Conservation (phyloP, 2,888 invertebrate species). For the Corbicula japonica region DNA sequence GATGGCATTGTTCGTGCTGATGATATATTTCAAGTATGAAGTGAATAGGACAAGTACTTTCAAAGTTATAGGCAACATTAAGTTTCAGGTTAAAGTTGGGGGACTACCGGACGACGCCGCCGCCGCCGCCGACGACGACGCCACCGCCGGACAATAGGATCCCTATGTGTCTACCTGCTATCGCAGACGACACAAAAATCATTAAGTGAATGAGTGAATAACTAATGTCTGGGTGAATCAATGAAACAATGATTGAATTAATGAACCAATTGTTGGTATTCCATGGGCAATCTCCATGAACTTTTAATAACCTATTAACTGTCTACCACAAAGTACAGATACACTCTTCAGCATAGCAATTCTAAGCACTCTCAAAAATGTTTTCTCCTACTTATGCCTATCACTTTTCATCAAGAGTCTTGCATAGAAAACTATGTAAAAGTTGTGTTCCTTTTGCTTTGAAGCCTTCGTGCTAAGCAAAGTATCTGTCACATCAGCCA, state of each 20-base stretch:
- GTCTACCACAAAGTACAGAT: too few species aligned
- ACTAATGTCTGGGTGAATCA: background rate
- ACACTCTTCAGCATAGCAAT: too few species aligned
- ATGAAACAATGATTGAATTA: slow-evolving; percentile 4
- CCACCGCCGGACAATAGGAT: background rate
- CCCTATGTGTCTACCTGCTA: background rate
- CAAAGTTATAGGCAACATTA: background rate
- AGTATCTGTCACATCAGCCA: too few species aligned
- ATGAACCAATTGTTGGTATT: background rate
- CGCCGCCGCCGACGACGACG: background rate
- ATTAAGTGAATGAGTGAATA: background rate
- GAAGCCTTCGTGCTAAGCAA: too few species aligned
- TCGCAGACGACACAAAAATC: background rate
- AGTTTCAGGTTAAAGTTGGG: background rate
- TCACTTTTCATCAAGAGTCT: too few species aligned
- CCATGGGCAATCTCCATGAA: too few species aligned
- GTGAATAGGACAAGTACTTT: background rate
- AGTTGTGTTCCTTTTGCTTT: too few species aligned
- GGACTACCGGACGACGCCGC: background rate
- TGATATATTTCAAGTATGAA: background rate
- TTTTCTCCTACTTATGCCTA: too few species aligned
- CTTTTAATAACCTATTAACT: too few species aligned
- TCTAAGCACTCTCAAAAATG: too few species aligned
- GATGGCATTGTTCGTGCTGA: too few species aligned
- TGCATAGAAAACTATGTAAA: too few species aligned